Base-by-base conservation (phyloP, 1,140 invertebrate genomes). In the Saccostrea cuccullata region DNA sequence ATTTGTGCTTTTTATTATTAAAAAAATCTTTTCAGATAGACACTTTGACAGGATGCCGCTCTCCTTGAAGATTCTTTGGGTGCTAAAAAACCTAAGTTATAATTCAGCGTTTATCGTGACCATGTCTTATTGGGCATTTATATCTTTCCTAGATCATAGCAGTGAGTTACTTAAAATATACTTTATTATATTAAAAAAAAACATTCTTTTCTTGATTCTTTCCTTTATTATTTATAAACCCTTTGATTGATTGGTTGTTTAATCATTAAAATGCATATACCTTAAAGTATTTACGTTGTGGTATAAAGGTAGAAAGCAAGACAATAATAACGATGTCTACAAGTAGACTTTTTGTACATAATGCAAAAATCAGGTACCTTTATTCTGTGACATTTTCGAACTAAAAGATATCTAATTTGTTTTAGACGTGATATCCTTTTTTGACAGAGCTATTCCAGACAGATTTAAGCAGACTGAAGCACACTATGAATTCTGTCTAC, bases 61-160 rank as follows among this genome's bases (percentile, higher is more conserved):
- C 13, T 90, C 90, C 4, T 88, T 94, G 64, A 92, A 92, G 85
- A n/a, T 92, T 2, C 93, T 93, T 56, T 94, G 94, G 94, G n/a
- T 93, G 6, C 85, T 94, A 2, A 90, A 92, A 58, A 94, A 92
- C 85, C 82, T 94, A 12, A 91, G 91, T 55, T 92, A 91, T 83
- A 94, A 94, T 88, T 92, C 93, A 1, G 92, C 93, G 23, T 77
- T 94, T 17, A 93, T 94, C 0, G 93, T 94, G 40, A 93, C 93
- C 36, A 91, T 91, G 9, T 94, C 92, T 17, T 94, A 93, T 88
- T 94, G 94, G 94, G 88, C 89, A 20, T 94, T 93, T 84, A 91
- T 94, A 5, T 86, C 87, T 5, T 91, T 93, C 55, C 88, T 93
- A 20, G 92, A 93, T 13, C 89, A 92, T 47, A 90, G 91, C 17